Evolutionary conservation across 1,140 invertebrate genomes (phyloP).

Genomic region (Cyrtorhinus lividipennis): DNA sequence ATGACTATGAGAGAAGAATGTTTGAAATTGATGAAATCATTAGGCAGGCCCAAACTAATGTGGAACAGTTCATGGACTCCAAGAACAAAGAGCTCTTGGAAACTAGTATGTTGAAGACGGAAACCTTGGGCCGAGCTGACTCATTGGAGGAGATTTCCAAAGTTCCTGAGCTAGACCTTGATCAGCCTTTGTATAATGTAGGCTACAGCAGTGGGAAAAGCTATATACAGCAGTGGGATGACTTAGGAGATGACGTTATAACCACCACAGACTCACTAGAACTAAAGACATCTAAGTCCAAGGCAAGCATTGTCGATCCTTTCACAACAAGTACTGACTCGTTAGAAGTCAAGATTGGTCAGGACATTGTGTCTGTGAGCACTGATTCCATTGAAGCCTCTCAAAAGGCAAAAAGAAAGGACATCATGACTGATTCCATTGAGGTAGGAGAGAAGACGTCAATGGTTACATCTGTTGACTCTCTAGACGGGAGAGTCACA

Average conservation of each 20-base stretch:
- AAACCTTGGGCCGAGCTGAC: conserved; percentile 34
- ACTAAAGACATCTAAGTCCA: conserved; percentile 24
- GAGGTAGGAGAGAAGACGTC: conserved; percentile 32
- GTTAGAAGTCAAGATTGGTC: conserved; percentile 36
- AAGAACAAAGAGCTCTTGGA: conserved; percentile 32
- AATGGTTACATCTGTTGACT: conserved; percentile 27
- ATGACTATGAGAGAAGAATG: conserved; percentile 54
- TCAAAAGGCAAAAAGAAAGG: conserved; percentile 28
- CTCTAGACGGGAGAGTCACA: conserved; percentile 26
- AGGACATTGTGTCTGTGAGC: conserved; percentile 42
- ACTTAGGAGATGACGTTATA: conserved; percentile 27
- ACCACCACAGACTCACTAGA: conserved; percentile 33
- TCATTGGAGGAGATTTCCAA: conserved; percentile 35
- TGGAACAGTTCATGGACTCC: conserved; percentile 34
- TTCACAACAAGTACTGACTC: conserved; percentile 39
- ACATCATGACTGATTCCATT: conserved; percentile 35
- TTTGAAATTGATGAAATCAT: conserved; percentile 62
- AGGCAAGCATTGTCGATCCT: conserved; percentile 17
- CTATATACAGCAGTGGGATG: conserved; percentile 24
- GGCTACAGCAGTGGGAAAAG: conserved; percentile 24
- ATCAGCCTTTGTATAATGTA: conserved; percentile 27
- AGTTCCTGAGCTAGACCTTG: conserved; percentile 35
- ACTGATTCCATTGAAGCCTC: conserved; percentile 44
- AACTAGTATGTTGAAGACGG: conserved; percentile 31
- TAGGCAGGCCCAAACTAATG: conserved; percentile 49